Evolutionary conservation across 2,888 invertebrate genomes (phyloP), one percentile per base, ranked within the genome.

Genomic region (Antheraea yamamai): DNA sequence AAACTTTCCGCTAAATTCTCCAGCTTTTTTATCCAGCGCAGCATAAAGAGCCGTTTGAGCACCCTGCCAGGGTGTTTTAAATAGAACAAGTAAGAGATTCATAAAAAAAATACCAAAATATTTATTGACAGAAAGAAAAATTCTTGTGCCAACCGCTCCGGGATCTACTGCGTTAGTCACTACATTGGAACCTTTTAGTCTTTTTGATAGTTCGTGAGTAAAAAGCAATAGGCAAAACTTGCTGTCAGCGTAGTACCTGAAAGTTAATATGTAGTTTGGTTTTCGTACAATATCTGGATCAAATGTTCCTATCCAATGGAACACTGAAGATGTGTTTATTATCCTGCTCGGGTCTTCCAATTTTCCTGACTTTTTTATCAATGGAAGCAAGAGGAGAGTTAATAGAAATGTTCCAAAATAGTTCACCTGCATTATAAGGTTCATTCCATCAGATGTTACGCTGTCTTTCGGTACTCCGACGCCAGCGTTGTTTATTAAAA

Each of bases 381-480:
- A 91, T 91, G 97, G 98, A 81, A 98, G 96, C 61, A 99, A 95
- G 55, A 99, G 95, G 87, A 98, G 97, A 0, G 99, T 99, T 73
- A 99, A 93, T 52, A 99, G 95, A 88, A 99, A 99, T 18, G 98
- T 97, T 0, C 99, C 99, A 88, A 97, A 98, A 85, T 99, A 98
- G 89, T 99, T 99, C 4, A 98, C 98, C 73, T 97, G 98, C 97
- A 98, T 98, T 16, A 97, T 97, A 78, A 97, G 93, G 87, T 98
- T 98, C 78, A 99, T 91, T 1, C 97, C 98, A 85, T 99, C 98
- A 82, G 96, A 96, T 30, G 97, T 97, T 75, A 95, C 93, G 18
- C 83, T 85, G 74, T 92, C 96, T 12, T 91, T 92, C 76, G 96
- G 96, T 0, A 95, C 92, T 72, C 97, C 96, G 0, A 97, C 97